phyloP scores from a whole-genome alignment of 64 coral and sea anemone species.

The Montipora cactus region DNA sequence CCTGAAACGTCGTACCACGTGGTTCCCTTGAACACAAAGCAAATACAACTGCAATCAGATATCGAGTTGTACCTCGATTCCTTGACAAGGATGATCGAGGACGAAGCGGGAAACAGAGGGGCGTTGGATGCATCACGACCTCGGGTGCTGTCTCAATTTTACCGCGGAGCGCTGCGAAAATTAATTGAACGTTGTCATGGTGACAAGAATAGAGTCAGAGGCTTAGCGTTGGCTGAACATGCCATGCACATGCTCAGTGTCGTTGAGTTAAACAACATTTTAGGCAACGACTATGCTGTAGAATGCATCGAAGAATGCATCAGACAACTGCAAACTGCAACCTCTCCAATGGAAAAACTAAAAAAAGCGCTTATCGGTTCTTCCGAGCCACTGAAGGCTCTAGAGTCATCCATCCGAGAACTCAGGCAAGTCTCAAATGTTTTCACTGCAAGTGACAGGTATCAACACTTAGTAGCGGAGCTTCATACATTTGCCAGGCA shows the following conservation, averaged over 20 bases:
- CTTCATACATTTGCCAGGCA: constrained; percentile 37
- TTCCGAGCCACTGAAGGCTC: neutral
- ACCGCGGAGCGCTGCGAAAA: constrained; percentile 73
- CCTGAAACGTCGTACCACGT: constrained; percentile 65
- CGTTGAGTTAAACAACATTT: constrained; percentile 85
- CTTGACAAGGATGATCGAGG: constrained; percentile 20
- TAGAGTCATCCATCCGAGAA: constrained; percentile 26
- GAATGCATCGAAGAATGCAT: constrained; percentile 87
- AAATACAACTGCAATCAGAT: constrained; percentile 47
- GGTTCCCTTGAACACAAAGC: constrained; percentile 56
- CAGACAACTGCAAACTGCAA: constrained; percentile 64
- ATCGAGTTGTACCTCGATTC: constrained; percentile 52
- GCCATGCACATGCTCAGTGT: constrained; percentile 91
- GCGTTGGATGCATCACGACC: constrained; percentile 31
- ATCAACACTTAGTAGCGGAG: constrained; percentile 54
- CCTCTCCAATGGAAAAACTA: constrained; percentile 78
- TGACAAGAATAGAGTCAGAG: constrained; percentile 51
- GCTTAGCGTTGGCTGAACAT: constrained; percentile 78
- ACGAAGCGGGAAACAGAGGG: neutral
- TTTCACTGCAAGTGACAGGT: constrained; percentile 39
- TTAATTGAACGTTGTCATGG: constrained; percentile 76
- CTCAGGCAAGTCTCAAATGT: constrained; percentile 20
- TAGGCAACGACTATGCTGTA: constrained; percentile 73
- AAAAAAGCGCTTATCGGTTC: constrained; percentile 61
- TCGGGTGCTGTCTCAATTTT: constrained; percentile 26